Base-by-base conservation (phyloP, 1,140 invertebrate species). In the Telenomus remus region DNA sequence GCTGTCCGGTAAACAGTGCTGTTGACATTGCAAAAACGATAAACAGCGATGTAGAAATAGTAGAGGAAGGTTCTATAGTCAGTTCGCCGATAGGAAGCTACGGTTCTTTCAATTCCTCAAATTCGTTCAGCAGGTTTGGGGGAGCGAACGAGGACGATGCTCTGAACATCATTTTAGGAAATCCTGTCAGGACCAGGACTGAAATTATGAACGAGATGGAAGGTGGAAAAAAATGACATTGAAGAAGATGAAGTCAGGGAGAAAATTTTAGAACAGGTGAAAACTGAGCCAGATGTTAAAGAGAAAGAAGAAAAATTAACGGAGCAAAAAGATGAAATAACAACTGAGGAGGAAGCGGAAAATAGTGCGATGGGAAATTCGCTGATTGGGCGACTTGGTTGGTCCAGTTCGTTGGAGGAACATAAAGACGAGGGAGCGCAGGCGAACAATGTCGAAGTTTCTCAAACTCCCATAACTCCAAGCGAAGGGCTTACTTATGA, bases 1-100 rank as follows among this genome's bases (percentile, higher is more conserved):
- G 90, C 15, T 93, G 90, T 80, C 94, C 92, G 43, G 91, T 89
- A n/a, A 78, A 84, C 81, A 90, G 88, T 56, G 92, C 91, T 0
- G 85, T 93, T 5, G 94, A 95, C 87, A 91, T 95, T 8, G 93
- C 92, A 8, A 92, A 92, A 64, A 93, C 92, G 7, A 87, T 94
- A 50, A 86, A 80, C 14, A 84, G 77, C 10, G 90, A 90, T 81
- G 57, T 88, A 80, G 71, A 82, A 0, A 61, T 65, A 0, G 68
- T 78, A 0, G 82, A 86, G 1, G 85, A 86, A 39, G 71, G 87
- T 2, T 86, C 87, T 37, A 85, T 81, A 0, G 82, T 84, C 12
- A 88, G 86, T 55, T 86, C 84, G 19, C 19, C 19, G 0, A 84
- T 87, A 34, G 83, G 82, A 14, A 87, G 86, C 34, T 78, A 86